Percentiles rank a stretch among this genome's conserved stretches.
phyloP scores from a whole-genome alignment of 2,888 invertebrate species.

The Pyrrhosoma nymphula region DNA sequence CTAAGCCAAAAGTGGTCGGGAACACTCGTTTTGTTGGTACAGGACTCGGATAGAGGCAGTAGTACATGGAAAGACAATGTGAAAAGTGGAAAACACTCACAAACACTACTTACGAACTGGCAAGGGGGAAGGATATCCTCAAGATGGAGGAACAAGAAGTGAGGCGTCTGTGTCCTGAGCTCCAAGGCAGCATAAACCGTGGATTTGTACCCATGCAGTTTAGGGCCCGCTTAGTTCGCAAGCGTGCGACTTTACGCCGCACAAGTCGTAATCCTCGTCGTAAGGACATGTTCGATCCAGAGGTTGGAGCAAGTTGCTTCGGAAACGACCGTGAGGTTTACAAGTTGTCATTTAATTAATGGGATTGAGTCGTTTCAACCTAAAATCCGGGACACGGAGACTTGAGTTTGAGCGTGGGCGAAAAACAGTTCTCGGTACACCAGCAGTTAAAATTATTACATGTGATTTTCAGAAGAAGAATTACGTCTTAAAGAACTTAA shows the following conservation, averaged over 20 bases:
- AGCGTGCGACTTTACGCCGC: background rate
- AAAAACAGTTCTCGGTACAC: no score
- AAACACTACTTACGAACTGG: background rate
- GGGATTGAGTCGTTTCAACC: no score
- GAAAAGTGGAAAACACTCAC: background rate
- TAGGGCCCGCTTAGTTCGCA: background rate
- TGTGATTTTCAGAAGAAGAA: no score
- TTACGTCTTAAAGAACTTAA: no score
- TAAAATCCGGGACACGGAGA: no score
- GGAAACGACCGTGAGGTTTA: background rate
- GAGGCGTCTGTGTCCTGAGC: background rate
- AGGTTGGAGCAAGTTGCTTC: background rate
- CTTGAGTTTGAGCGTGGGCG: no score
- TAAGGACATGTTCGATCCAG: background rate
- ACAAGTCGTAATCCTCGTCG: background rate
- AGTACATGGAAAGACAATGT: background rate
- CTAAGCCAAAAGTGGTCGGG: no score
- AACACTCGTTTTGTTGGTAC: no score
- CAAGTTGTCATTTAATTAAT: no score
- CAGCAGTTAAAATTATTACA: no score
- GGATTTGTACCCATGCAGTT: background rate
- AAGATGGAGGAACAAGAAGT: background rate
- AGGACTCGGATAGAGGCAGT: no score
- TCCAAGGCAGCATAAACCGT: background rate
- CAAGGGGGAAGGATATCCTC: background rate